Evolutionary conservation across 2,113 vertebrate species (phyloP).

Genomic region (Tringa solitaria): DNA sequence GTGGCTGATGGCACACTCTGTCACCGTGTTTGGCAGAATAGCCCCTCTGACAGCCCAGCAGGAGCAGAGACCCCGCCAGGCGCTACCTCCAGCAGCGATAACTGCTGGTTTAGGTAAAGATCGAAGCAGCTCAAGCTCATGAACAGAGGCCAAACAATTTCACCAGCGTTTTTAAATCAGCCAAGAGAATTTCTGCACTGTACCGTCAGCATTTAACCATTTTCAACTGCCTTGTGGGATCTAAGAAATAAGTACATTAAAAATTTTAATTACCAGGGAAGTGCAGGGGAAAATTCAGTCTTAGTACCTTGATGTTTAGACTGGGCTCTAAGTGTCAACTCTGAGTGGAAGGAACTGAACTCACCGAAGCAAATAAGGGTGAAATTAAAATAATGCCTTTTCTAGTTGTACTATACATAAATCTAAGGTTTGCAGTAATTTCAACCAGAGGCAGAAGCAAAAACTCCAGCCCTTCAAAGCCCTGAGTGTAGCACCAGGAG

Average conservation of each 20-base stretch:
- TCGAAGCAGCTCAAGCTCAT: not conserved
- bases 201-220: not conserved
- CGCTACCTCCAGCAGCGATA: not conserved
- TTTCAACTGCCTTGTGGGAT: not conserved
- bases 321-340: not conserved
- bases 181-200: not conserved
- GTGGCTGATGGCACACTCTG: no score
- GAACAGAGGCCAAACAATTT: not conserved
- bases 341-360: not conserved
- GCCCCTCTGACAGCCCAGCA: constrained; percentile 4
- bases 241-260: not conserved
- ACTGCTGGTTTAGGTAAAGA: not conserved
- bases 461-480: constrained; percentile 5
- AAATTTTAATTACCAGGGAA: not conserved
- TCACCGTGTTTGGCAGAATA: no score
- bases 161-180: not conserved
- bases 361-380: not conserved
- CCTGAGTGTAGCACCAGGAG: constrained; percentile 28
- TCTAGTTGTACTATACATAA: not conserved
- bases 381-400: not conserved
- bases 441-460: constrained; percentile 20
- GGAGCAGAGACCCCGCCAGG: not conserved
- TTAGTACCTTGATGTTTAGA: not conserved
- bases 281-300: not conserved
- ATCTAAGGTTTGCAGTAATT: not conserved